A percentile compares a stretch with the other conserved stretches of the same genome.
Conservation (phyloP, 2,888 invertebrate genomes). For the Calameuta pallipes region DNA sequence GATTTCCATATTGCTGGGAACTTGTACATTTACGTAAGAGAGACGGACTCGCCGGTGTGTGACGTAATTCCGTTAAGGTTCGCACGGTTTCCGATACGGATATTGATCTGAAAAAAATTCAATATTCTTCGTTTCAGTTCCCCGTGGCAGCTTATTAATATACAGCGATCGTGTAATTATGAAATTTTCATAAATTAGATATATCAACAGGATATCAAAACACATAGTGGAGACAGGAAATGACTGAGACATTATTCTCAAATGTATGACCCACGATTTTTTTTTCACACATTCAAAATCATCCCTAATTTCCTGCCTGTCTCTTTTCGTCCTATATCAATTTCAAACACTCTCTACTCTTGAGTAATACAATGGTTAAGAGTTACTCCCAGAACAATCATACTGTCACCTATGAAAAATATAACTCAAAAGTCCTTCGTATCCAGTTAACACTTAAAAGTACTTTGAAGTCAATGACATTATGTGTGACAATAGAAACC, state of each 20-base stretch:
- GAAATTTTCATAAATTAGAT: neutral
- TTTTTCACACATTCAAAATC: neutral
- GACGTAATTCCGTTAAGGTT: conserved; percentile 85
- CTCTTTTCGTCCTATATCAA: neutral
- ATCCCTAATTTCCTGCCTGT: neutral
- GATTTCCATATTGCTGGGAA: conserved; percentile 26
- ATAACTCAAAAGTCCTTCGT: neutral
- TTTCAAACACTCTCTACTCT: neutral
- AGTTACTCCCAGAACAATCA: neutral
- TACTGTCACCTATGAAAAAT: neutral
- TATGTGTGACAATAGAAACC: neutral
- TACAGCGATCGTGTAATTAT: neutral
- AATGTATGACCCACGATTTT: neutral
- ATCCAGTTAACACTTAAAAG: neutral
- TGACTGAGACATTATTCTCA: neutral
- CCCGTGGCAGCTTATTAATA: neutral
- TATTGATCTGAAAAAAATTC: conserved; percentile 49
- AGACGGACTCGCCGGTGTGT: conserved; percentile 88
- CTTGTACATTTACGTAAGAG: conserved; percentile 69
- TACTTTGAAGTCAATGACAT: neutral
- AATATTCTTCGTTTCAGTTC: conserved; percentile 4
- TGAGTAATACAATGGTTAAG: neutral
- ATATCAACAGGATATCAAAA: neutral
- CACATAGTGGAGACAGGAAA: neutral
- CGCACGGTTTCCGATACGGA: conserved; percentile 87